Evolutionary conservation across 2,888 invertebrate genomes (phyloP).

Genomic region (Sphaerophoria taeniata): DNA sequence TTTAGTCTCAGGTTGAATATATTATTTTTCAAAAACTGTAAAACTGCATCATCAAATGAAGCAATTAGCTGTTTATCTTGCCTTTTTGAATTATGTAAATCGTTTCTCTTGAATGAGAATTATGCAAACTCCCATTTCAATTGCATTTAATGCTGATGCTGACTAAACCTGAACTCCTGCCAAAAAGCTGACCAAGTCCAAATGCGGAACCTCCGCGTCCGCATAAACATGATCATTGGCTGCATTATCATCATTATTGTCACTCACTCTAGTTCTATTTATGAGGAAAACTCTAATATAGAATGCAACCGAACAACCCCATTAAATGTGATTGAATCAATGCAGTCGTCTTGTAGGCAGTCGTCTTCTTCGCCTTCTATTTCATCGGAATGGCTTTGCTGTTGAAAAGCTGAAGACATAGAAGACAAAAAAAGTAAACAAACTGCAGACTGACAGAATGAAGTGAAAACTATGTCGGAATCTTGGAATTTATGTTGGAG

Average conservation of each 20-base stretch:
- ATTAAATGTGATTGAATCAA: constrained; percentile 45
- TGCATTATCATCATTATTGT: constrained; percentile 43
- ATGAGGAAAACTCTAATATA: constrained; percentile 50
- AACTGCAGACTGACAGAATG: neutral
- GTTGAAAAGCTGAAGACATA: neutral
- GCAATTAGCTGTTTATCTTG: too few species aligned
- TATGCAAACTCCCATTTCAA: constrained; percentile 31
- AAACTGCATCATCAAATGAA: too few species aligned
- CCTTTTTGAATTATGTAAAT: too few species aligned
- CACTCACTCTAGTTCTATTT: constrained; percentile 36
- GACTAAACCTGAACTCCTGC: constrained; percentile 43
- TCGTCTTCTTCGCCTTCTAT: neutral
- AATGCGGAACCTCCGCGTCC: constrained; percentile 48
- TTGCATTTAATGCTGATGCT: neutral
- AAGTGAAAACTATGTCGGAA: constrained; percentile 51
- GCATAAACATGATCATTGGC: constrained; percentile 19
- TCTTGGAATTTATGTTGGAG: constrained; percentile 61
- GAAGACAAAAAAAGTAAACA: neutral
- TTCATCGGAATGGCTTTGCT: neutral
- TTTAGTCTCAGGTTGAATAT: too few species aligned
- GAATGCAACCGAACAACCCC: constrained; percentile 58
- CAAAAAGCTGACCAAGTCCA: constrained; percentile 35
- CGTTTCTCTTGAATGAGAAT: neutral
- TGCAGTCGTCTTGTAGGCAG: constrained; percentile 5
- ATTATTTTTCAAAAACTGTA: too few species aligned